These are phyloP conservation scores for Serranus cabrilla DNA, from an alignment of 2,797 vertebrate genomes.

Conservation along the genomic window DNA sequence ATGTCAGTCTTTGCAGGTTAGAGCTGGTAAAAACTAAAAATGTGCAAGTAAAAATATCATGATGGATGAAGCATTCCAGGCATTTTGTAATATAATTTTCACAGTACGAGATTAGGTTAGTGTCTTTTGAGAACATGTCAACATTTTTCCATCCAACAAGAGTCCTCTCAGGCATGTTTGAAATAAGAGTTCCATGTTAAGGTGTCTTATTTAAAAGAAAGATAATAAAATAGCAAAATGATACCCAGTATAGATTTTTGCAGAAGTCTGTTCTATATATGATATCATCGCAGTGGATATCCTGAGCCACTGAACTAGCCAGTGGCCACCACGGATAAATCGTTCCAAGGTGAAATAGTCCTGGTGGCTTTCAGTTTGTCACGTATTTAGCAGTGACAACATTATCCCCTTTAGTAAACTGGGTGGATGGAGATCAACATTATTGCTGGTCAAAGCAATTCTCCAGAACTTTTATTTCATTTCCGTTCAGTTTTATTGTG, in stretches of 20 bases:
- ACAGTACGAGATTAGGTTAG: background rate
- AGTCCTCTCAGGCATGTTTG: background rate
- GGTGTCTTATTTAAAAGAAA: conserved; percentile 7
- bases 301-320: conserved; percentile 14
- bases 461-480: conserved; percentile 69
- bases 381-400: conserved; percentile 63
- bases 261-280: conserved; percentile 4
- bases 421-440: conserved; percentile 67
- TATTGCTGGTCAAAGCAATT: conserved; percentile 70
- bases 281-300: background rate
- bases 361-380: conserved; percentile 54
- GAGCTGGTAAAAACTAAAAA: background rate
- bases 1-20: background rate
- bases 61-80: background rate
- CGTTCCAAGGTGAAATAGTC: conserved; percentile 46
- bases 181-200: background rate
- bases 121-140: background rate
- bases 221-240: conserved; percentile 16
- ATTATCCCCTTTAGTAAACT: conserved; percentile 60
- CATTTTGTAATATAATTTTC: conserved; percentile 11
- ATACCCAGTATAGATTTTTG: conserved; percentile 12
- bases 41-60: background rate
- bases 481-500: conserved; percentile 73
- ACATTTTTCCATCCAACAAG: background rate
- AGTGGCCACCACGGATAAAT: conserved; percentile 14